Evolutionary conservation across 1,140 invertebrate species (phyloP).

Genomic region (Drosophila nikananu): DNA sequence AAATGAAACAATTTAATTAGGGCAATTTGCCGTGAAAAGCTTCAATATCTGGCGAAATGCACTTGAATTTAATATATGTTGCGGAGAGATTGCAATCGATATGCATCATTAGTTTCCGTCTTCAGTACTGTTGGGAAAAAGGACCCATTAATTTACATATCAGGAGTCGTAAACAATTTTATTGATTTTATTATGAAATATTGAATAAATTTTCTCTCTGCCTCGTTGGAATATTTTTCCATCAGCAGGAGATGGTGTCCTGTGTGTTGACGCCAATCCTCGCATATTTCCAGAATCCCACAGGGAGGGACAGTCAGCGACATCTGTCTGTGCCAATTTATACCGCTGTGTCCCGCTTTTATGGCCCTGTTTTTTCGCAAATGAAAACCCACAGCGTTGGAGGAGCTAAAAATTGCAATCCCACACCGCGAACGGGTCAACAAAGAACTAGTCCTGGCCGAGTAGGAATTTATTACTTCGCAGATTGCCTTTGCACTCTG

Average conservation of each 20-base stretch:
- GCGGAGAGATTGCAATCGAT: neutral
- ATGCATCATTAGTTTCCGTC: neutral
- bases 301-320: neutral
- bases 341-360: slow-evolving; percentile 21
- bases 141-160: neutral
- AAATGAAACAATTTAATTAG: neutral
- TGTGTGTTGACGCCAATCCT: slow-evolving; percentile 8
- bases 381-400: neutral
- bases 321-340: slow-evolving; percentile 28
- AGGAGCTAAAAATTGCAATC: slow-evolving; percentile 23
- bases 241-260: neutral
- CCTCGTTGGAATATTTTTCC: slow-evolving; percentile 5
- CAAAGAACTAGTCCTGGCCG: slow-evolving; percentile 16
- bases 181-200: slow-evolving; percentile 38
- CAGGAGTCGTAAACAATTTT: slow-evolving; percentile 13
- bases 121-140: neutral
- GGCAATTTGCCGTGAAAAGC: neutral
- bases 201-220: slow-evolving; percentile 7
- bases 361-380: slow-evolving; percentile 29
- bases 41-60: neutral
- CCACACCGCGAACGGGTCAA: slow-evolving; percentile 20
- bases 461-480: slow-evolving; percentile 23
- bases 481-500: slow-evolving; percentile 28
- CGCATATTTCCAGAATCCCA: slow-evolving; percentile 18
- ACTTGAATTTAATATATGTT: neutral